phyloP scores from a whole-genome alignment of 2,113 vertebrate genomes.

The Saguinus midas region DNA sequence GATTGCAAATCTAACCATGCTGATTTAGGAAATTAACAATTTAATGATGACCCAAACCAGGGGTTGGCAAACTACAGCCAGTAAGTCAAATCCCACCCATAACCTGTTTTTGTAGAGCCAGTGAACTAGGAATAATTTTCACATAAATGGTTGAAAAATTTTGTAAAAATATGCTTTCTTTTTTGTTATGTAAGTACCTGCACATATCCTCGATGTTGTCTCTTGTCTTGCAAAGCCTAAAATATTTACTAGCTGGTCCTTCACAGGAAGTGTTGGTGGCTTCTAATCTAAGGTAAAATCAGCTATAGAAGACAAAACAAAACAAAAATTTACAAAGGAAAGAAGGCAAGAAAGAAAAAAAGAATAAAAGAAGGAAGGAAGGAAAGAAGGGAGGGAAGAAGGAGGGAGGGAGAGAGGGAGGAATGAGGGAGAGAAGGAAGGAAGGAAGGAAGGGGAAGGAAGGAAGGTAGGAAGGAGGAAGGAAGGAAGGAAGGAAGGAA shows the following conservation, averaged over 20 bases:
- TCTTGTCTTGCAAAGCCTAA: background rate
- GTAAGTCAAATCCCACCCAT: fast-evolving
- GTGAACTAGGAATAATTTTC: background rate
- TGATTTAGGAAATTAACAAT: background rate
- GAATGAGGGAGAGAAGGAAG: fast-evolving
- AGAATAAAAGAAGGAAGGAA: fast-evolving
- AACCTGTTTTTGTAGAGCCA: background rate
- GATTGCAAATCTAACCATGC: background rate
- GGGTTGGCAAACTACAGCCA: too few relatives aligned
- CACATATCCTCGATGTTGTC: fast-evolving
- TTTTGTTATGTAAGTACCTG: background rate
- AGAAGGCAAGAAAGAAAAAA: fast-evolving
- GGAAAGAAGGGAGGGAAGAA: fast-evolving
- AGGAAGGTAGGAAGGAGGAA: background rate
- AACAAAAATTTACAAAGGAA: too few relatives aligned
- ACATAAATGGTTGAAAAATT: background rate
- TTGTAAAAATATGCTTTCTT: background rate
- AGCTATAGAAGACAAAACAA: background rate
- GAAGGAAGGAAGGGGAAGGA: fast-evolving
- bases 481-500: fast-evolving
- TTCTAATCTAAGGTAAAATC: background rate
- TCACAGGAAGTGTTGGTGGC: background rate
- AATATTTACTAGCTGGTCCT: background rate
- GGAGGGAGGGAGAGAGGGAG: fast-evolving
- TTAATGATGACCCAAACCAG: too few relatives aligned